Percentiles rank a stretch among this genome's conserved stretches.
These are phyloP conservation scores for Tolmerus cingulatus DNA, from an alignment of 2,888 invertebrate genomes.

Conservation along the genomic window DNA sequence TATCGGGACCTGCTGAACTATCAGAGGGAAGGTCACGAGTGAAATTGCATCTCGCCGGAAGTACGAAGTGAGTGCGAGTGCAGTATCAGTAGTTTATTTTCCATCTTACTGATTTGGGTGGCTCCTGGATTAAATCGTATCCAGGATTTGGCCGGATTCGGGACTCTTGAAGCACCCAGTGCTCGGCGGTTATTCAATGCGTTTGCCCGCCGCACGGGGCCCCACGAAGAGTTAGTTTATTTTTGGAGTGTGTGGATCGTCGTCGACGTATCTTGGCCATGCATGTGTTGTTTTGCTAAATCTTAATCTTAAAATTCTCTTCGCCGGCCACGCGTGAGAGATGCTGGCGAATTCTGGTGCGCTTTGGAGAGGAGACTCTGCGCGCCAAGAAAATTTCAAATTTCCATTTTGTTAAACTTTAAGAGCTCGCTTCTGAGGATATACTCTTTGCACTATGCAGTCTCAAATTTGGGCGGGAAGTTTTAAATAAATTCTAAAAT, in stretches of 20 bases:
- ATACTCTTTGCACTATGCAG: background rate
- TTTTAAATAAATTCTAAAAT: background rate
- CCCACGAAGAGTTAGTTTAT: conserved; percentile 8
- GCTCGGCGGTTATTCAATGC: background rate
- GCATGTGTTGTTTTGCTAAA: background rate
- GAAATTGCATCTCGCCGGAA: conserved; percentile 14
- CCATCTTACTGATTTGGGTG: background rate
- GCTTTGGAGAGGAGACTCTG: background rate
- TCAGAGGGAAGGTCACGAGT: conserved; percentile 10
- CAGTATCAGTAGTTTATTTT: background rate
- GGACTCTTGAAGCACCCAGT: background rate
- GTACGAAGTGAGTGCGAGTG: conserved; percentile 26
- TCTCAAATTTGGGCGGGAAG: background rate
- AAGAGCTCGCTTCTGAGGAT: background rate
- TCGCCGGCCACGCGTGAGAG: background rate
- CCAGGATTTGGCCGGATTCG: background rate
- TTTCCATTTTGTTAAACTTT: background rate
- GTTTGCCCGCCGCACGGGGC: background rate
- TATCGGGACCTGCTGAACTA: background rate
- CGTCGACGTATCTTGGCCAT: background rate
- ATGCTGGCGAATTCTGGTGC: background rate
- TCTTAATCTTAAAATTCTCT: background rate
- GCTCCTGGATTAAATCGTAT: background rate
- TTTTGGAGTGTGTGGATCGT: conserved; percentile 27
- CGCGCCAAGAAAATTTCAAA: background rate